These are phyloP conservation scores for Poecilobothrus nobilitatus DNA, from an alignment of 2,888 invertebrate genomes.

Conservation along the genomic window DNA sequence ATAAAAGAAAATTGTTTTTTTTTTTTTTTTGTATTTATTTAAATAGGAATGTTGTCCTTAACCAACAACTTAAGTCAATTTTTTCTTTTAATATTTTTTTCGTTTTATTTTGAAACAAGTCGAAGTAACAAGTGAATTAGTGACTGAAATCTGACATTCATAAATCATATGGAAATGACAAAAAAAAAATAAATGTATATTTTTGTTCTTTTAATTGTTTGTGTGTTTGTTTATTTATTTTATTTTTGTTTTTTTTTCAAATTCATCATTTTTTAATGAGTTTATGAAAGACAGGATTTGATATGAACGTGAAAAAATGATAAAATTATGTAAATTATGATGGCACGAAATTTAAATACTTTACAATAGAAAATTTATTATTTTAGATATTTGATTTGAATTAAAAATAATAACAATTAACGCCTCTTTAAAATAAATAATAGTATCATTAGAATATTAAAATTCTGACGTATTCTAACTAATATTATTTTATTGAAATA, in stretches of 20 bases:
- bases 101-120: not conserved
- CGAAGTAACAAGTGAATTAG: constrained; percentile 4
- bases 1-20: not conserved
- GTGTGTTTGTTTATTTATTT: not conserved
- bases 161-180: not conserved
- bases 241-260: not conserved
- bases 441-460: no score
- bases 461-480: no score
- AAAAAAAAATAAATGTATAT: not conserved
- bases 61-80: not conserved
- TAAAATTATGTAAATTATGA: no score
- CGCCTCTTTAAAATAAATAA: no score
- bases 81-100: not conserved
- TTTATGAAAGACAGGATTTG: no score
- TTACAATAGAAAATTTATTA: no score
- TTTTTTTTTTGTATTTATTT: not conserved
- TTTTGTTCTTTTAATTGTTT: not conserved
- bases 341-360: no score
- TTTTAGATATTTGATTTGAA: no score
- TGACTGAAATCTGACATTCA: constrained; percentile 1
- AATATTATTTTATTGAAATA: no score
- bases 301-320: no score
- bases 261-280: not conserved
- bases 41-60: not conserved
- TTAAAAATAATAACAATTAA: no score